phyloP scores from a whole-genome alignment of 92 coral and sea anemone genomes.

The Phenganax stokvisi region DNA sequence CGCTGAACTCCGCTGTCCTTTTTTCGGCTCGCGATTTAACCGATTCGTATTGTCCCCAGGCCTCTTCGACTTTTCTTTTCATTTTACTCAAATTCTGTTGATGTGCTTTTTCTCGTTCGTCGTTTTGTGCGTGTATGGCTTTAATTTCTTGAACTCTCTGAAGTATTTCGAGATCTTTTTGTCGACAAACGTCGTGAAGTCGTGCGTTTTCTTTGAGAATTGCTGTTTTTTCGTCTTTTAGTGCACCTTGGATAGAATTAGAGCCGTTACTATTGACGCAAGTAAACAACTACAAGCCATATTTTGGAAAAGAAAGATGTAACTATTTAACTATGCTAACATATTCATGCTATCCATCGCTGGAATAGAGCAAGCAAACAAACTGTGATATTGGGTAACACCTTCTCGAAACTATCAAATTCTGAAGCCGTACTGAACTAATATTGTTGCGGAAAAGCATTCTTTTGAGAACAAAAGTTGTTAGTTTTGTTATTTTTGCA shows the following conservation, averaged over 20 bases:
- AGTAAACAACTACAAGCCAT: too few relatives aligned
- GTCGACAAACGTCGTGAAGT: conserved; percentile 18
- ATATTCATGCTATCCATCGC: too few relatives aligned
- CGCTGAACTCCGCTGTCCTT: conserved; percentile 64
- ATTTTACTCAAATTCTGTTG: conserved; percentile 23
- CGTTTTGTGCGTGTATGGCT: conserved; percentile 47
- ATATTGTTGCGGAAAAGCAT: too few relatives aligned
- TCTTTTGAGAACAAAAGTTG: too few relatives aligned
- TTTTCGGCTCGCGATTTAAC: conserved; percentile 69
- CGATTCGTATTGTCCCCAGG: conserved; percentile 74
- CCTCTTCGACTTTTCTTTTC: conserved; percentile 42
- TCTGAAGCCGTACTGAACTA: too few relatives aligned
- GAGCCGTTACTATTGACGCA: too few relatives aligned
- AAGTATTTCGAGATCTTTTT: conserved; percentile 67
- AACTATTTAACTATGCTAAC: too few relatives aligned
- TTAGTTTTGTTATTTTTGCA: too few relatives aligned
- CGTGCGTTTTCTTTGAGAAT: conserved; percentile 20
- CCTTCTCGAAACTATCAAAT: too few relatives aligned
- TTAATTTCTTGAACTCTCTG: conserved; percentile 56
- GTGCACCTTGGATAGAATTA: conserved; percentile 7
- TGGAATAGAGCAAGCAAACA: too few relatives aligned
- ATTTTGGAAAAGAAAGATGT: too few relatives aligned
- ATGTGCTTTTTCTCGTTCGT: conserved; percentile 7
- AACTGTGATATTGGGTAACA: too few relatives aligned
- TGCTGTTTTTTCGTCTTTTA: conserved; percentile 56